phyloP scores from a whole-genome alignment of 2,113 vertebrate species.

The Scytalopus superciliaris region DNA sequence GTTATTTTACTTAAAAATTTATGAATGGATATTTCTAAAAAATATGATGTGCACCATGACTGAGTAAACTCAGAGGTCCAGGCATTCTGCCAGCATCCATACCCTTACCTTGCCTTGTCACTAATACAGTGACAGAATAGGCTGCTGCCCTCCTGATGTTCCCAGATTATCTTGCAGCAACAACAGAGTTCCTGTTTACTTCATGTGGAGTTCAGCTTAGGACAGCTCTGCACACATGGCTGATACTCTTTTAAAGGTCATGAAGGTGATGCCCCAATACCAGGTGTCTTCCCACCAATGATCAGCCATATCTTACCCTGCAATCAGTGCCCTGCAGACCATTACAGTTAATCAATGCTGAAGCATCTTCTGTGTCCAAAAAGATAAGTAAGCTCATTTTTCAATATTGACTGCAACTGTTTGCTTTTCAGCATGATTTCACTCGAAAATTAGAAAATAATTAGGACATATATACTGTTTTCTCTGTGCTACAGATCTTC shows the following conservation, averaged over 20 bases:
- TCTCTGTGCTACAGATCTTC: not conserved
- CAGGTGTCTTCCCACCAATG: not conserved
- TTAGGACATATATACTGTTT: not conserved
- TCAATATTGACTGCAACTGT: not conserved
- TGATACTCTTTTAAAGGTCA: not conserved
- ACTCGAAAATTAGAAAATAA: slow-evolving; percentile 4
- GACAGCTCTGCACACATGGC: not conserved
- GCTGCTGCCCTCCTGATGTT: not conserved
- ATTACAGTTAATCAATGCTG: slow-evolving; percentile 22
- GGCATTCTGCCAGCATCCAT: not conserved
- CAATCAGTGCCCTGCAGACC: slow-evolving; percentile 1
- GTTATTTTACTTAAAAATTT: not conserved
- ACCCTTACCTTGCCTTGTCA: not conserved
- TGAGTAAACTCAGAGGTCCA: not conserved
- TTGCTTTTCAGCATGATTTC: not conserved
- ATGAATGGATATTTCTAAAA: not conserved
- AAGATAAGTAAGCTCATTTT: slow-evolving; percentile 26
- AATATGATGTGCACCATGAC: accelerated
- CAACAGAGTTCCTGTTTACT: not conserved
- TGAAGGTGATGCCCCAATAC: not conserved
- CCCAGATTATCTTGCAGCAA: not conserved
- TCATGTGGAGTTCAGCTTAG: not conserved
- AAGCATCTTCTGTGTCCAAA: slow-evolving; percentile 9
- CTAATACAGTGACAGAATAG: not conserved
- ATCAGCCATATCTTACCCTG: not conserved